Evolutionary conservation across 2,888 invertebrate species (phyloP).

Genomic region (Apodemia zela): DNA sequence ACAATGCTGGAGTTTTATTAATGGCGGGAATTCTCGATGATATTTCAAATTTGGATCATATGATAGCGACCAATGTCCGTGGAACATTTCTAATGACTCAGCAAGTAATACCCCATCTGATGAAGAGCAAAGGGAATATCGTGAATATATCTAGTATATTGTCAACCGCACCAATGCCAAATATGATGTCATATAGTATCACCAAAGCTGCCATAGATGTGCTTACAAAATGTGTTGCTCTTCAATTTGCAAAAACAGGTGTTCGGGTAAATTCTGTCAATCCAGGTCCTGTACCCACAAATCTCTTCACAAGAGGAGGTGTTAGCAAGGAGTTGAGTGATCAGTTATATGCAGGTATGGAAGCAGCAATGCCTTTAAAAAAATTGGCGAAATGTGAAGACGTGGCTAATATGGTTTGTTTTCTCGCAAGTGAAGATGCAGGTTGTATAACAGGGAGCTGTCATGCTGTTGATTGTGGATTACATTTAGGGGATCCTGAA

Average conservation of each 20-base stretch:
- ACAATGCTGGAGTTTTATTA: constrained; percentile 55
- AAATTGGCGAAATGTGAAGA: constrained; percentile 49
- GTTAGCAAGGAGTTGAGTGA: constrained; percentile 44
- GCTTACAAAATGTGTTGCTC: constrained; percentile 59
- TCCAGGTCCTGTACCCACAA: constrained; percentile 58
- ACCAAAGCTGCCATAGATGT: constrained; percentile 63
- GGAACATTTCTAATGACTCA: constrained; percentile 53
- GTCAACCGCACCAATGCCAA: constrained; percentile 44
- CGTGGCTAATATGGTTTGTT: constrained; percentile 53
- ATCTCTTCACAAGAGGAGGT: constrained; percentile 51
- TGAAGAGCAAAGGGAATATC: constrained; percentile 53
- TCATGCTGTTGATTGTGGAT: constrained; percentile 54
- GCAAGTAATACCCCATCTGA: constrained; percentile 47
- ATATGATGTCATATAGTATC: constrained; percentile 57
- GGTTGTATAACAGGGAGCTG: constrained; percentile 53
- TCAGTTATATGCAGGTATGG: constrained; percentile 42
- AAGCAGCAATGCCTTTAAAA: constrained; percentile 44
- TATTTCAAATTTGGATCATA: constrained; percentile 46
- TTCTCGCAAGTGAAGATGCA: constrained; percentile 57
- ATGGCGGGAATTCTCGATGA: constrained; percentile 41
- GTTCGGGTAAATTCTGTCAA: constrained; percentile 62
- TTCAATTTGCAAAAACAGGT: constrained; percentile 50
- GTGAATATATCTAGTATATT: constrained; percentile 59
- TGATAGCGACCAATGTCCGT: constrained; percentile 56
- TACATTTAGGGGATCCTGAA: constrained; percentile 42